Conservation (phyloP, 2,113 vertebrate species). For the Corynorhinus townsendii region DNA sequence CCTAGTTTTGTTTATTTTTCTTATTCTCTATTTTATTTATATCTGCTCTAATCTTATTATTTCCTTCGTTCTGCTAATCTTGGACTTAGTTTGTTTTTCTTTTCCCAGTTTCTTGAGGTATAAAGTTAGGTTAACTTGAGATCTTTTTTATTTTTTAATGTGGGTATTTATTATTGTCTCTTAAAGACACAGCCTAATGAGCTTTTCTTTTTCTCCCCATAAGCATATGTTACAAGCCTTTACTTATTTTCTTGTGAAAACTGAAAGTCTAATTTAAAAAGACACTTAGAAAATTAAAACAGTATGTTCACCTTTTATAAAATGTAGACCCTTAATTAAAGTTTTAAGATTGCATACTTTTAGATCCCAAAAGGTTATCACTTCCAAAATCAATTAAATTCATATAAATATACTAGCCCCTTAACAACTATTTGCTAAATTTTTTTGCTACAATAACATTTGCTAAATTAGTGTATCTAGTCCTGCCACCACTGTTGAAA, state of each 20-base stretch:
- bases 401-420: not conserved
- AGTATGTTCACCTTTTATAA: not conserved
- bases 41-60: not conserved
- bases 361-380: not conserved
- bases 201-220: not conserved
- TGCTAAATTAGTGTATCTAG: not conserved
- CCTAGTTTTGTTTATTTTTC: not conserved
- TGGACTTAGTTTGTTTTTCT: not conserved
- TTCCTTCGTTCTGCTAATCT: not conserved
- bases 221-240: not conserved
- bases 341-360: not conserved
- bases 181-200: not conserved
- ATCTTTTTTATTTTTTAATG: not conserved
- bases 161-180: not conserved
- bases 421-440: not conserved
- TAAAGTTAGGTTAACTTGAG: not conserved
- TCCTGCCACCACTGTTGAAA: not conserved
- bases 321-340: not conserved
- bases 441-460: not conserved
- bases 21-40: not conserved
- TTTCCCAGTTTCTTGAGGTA: not conserved
- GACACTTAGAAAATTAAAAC: not conserved
- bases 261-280: not conserved
- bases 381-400: not conserved
- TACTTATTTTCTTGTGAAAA: not conserved